Conservation (phyloP, 2,888 invertebrate genomes). For the Lithophane socia region DNA sequence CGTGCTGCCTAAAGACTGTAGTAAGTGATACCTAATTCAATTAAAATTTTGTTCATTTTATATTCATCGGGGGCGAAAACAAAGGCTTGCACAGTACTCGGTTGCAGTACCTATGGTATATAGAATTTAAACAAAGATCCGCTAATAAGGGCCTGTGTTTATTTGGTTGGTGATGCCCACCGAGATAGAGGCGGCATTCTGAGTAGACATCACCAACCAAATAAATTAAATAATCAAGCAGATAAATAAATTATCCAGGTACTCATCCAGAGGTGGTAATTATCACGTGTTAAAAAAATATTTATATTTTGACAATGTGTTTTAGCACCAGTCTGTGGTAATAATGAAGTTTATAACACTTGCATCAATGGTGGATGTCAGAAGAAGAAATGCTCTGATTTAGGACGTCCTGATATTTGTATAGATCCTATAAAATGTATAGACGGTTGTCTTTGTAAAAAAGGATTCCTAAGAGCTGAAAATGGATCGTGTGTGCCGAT, state of each 20-base stretch:
- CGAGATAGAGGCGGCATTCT: too few relatives aligned
- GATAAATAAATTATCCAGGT: not conserved
- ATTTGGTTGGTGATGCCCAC: too few relatives aligned
- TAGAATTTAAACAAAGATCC: not conserved
- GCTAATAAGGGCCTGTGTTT: not conserved
- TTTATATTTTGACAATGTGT: not conserved
- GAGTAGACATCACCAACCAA: not conserved
- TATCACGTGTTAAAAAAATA: not conserved
- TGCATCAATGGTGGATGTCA: slow-evolving; percentile 71
- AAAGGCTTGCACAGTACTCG: not conserved
- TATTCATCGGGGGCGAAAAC: too few relatives aligned
- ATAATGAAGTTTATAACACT: slow-evolving; percentile 61
- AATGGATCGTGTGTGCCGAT: slow-evolving; percentile 68
- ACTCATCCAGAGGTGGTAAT: too few relatives aligned
- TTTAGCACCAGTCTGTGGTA: slow-evolving; percentile 57
- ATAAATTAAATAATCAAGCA: not conserved
- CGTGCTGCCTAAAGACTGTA: slow-evolving; percentile 57
- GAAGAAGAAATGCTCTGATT: slow-evolving; percentile 66
- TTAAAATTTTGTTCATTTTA: not conserved
- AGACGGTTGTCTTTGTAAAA: slow-evolving; percentile 65
- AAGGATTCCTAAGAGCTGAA: slow-evolving; percentile 56
- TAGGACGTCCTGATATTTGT: slow-evolving; percentile 60
- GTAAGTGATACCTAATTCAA: slow-evolving; percentile 47
- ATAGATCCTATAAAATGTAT: slow-evolving; percentile 58
- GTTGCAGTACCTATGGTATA: not conserved